Evolutionary conservation across 2,113 vertebrate genomes (phyloP), one percentile per base, ranked within the genome.

Genomic region (Chaenocephalus aceratus): DNA sequence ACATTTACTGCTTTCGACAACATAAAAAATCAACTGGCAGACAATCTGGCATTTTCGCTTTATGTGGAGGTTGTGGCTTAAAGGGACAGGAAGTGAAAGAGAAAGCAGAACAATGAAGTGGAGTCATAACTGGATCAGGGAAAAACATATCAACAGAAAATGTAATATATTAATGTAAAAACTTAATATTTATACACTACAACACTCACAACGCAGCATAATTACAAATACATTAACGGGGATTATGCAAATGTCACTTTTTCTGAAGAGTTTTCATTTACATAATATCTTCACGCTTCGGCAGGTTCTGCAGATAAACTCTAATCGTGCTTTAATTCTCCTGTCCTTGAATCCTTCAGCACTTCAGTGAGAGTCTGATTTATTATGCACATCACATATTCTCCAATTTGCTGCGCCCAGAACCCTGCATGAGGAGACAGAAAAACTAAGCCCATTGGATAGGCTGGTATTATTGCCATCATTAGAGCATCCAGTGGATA

Each of bases 251-350:
- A 72, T 5, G 52, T 16, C 51, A 41, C 62, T 79, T 82, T 41
- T 84, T 80, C 72, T 87, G 7, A 23, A 66, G 77, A 56, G 65
- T 14, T 21, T 10, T 2, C 61, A 90, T 88, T 83, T 77, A 74
- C 82, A 89, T 83, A 90, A 86, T 75, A 83, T 83, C 56, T 61
- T 72, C 71, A 74, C 6, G 41, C 68, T 79, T 72, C 76, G 77
- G 73, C 60, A 16, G 59, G 23, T 58, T 79, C 65, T 79, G 71
- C 74, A 76, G 71, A 90, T 83, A 81, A 85, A 87, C 77, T 75
- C 69, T 64, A 77, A 85, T 84, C 18, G 9, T 52, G 67, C 74
- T 84, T 85, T 76, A 67, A 88, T 85, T 80, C 64, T 76, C 59
- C 72, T 57, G 79, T 62, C 44, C 79, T 68, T 83, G 67, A 81